Evolutionary conservation across 2,797 vertebrate species (phyloP).

Genomic region (Chaetodon trifasciatus): DNA sequence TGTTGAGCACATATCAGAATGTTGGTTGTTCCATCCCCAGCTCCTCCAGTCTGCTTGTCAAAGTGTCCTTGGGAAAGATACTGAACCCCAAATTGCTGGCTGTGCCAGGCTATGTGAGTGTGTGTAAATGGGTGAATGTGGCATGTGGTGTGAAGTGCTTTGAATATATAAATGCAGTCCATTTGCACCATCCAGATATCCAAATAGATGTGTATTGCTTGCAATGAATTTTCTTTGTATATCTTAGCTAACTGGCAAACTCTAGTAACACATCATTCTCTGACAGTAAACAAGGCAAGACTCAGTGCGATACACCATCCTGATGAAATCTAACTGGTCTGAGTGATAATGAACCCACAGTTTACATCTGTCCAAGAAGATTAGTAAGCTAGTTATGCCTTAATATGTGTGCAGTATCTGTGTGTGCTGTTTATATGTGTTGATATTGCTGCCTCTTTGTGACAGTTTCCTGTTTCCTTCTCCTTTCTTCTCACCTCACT

Average conservation of each 20-base stretch:
- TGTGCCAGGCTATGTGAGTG: no score
- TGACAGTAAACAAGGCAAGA: constrained; percentile 16
- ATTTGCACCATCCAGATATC: background rate
- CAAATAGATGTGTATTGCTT: background rate
- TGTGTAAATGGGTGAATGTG: no score
- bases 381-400: background rate
- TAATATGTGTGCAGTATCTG: background rate
- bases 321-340: constrained; percentile 1
- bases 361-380: constrained; percentile 8
- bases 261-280: background rate
- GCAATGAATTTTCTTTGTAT: background rate
- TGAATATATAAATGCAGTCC: no score
- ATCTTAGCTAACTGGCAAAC: background rate
- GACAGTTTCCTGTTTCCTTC: background rate
- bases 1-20: no score
- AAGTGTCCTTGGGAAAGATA: no score
- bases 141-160: no score
- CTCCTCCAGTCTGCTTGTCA: no score
- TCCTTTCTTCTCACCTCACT: background rate
- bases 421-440: background rate
- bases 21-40: no score
- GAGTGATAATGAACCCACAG: constrained; percentile 2
- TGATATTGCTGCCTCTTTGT: background rate
- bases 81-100: no score
- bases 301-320: background rate